phyloP scores from a whole-genome alignment of 2,113 vertebrate species.

The Motacilla alba region DNA sequence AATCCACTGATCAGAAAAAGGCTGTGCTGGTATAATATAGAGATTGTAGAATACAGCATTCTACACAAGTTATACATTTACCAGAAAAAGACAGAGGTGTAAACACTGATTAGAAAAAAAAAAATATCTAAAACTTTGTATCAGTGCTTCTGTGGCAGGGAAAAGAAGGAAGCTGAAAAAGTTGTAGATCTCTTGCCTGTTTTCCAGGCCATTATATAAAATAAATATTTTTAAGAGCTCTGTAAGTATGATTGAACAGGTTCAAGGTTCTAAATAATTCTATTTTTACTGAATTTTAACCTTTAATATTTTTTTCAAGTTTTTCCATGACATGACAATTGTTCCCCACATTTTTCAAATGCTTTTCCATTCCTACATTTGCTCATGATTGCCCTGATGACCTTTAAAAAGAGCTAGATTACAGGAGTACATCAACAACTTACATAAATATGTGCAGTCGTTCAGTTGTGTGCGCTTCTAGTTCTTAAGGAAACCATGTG shows the following conservation, averaged over 20 bases:
- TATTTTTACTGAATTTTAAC: not conserved
- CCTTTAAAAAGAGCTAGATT: not conserved
- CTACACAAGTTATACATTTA: not conserved
- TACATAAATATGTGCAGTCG: not conserved
- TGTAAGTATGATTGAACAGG: not conserved
- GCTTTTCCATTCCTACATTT: not conserved
- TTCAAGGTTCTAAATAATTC: not conserved
- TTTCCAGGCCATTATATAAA: not conserved
- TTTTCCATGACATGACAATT: not conserved
- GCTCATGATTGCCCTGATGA: not conserved
- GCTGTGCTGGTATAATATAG: not conserved
- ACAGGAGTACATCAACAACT: not conserved
- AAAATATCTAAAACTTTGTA: accelerated
- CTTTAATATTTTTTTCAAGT: not conserved
- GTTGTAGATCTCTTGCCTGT: accelerated
- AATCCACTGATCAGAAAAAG: not conserved
- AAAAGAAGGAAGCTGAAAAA: not conserved
- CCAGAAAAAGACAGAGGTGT: not conserved
- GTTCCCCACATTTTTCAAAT: not conserved
- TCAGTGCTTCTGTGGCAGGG: not conserved
- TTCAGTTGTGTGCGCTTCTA: not conserved
- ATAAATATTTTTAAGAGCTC: not conserved
- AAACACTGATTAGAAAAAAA: not conserved
- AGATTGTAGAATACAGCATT: not conserved
- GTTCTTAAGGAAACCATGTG: not conserved